Evolutionary conservation across 2,113 vertebrate species (phyloP).

Genomic region (Rhinichthys klamathensis): DNA sequence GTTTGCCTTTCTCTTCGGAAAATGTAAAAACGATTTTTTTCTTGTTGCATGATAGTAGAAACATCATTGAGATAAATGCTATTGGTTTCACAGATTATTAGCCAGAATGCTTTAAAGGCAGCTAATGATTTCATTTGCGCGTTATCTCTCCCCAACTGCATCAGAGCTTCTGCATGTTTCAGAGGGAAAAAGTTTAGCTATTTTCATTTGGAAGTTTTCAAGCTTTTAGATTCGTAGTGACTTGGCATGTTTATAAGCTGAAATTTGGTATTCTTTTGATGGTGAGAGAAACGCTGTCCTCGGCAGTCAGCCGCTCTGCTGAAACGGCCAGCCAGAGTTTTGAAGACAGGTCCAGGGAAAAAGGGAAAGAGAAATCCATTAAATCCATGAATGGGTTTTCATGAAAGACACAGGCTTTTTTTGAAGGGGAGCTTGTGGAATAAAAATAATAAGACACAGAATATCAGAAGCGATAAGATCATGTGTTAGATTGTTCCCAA

Average conservation of each 20-base stretch:
- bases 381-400: constrained; percentile 80
- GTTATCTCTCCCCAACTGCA: constrained; percentile 19
- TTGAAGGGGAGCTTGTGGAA: constrained; percentile 68
- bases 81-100: constrained; percentile 10
- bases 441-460: constrained; percentile 76
- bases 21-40: not conserved
- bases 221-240: constrained; percentile 71
- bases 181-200: constrained; percentile 26
- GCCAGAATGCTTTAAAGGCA: not conserved
- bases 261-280: constrained; percentile 74
- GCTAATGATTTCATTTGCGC: constrained; percentile 30
- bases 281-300: constrained; percentile 74
- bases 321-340: constrained; percentile 61
- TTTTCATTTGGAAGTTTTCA: constrained; percentile 58
- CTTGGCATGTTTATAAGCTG: constrained; percentile 70
- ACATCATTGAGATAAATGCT: constrained; percentile 4
- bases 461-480: constrained; percentile 74
- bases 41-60: not conserved
- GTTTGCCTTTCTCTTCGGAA: not conserved
- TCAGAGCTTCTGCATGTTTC: constrained; percentile 18
- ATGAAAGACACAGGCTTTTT: constrained; percentile 70
- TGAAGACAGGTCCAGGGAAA: constrained; percentile 70
- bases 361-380: constrained; percentile 76
- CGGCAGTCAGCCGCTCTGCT: constrained; percentile 69
- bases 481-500: constrained; percentile 66